phyloP scores from a whole-genome alignment of 2,797 vertebrate genomes.

The Steatocranus sp. region DNA sequence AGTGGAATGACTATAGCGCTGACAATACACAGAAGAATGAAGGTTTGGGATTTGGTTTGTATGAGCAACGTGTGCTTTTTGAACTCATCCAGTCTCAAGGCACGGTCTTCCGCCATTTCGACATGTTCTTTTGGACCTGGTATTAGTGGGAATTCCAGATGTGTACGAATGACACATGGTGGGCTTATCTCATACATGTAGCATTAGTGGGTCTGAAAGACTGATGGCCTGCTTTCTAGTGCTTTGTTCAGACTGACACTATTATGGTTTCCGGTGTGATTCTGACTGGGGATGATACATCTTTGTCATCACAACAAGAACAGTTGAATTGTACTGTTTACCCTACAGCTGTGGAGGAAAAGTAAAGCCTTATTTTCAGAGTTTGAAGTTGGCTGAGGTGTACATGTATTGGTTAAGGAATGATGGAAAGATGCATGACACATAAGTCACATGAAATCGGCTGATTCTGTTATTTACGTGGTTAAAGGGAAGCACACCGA shows the following conservation, averaged over 20 bases:
- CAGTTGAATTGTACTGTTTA: background rate
- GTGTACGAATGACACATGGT: background rate
- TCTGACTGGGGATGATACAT: background rate
- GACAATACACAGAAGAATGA: conserved; percentile 47
- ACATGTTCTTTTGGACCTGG: background rate
- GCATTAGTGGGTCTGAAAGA: background rate
- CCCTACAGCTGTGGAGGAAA: background rate
- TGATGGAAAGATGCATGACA: background rate
- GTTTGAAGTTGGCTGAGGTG: background rate
- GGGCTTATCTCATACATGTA: background rate
- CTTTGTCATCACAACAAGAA: background rate
- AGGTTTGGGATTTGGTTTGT: conserved; percentile 43
- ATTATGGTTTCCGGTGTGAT: background rate
- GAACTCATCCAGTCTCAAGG: background rate
- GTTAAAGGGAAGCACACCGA: background rate
- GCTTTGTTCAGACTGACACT: background rate
- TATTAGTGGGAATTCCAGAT: background rate
- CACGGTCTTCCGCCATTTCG: background rate
- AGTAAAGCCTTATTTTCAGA: background rate
- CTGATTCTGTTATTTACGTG: background rate
- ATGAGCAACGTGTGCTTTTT: conserved; percentile 32
- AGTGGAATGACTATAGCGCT: conserved; percentile 17
- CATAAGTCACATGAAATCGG: background rate
- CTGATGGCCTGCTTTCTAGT: background rate
- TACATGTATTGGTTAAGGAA: background rate